Evolutionary conservation across 2,888 invertebrate species (phyloP).

Genomic region (Cataglyphis albicans): DNA sequence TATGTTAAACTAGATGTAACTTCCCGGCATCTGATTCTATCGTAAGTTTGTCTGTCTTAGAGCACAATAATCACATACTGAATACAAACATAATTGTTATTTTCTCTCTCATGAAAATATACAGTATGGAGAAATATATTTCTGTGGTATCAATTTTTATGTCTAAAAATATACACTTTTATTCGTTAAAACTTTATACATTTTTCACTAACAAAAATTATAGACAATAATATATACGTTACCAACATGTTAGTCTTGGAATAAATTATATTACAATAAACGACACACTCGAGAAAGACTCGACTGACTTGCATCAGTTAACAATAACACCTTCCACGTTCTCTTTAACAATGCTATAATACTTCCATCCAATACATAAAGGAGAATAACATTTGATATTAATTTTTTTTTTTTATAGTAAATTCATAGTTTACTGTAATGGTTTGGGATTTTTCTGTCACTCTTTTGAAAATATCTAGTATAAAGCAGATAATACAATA

Average conservation of each 20-base stretch:
- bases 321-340: constrained; percentile 34
- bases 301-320: constrained; percentile 22
- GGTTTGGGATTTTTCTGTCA: not conserved
- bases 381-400: not conserved
- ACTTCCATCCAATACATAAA: not conserved
- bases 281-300: constrained; percentile 40
- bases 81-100: constrained; percentile 2
- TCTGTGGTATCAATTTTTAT: constrained; percentile 33
- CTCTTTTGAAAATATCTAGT: not conserved
- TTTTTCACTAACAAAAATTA: constrained; percentile 47
- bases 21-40: not conserved
- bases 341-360: not conserved
- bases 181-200: constrained; percentile 60
- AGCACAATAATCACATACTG: not conserved
- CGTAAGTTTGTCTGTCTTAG: not conserved
- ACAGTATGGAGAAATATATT: constrained; percentile 39
- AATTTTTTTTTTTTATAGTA: not conserved
- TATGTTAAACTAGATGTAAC: no score
- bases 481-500: constrained; percentile 2
- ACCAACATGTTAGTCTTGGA: constrained; percentile 42
- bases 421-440: not conserved
- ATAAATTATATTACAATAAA: constrained; percentile 59
- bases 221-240: constrained; percentile 44
- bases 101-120: not conserved
- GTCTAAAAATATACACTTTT: constrained; percentile 61